Conservation (phyloP, 2,888 invertebrate species). For the Agapostemon virescens region DNA sequence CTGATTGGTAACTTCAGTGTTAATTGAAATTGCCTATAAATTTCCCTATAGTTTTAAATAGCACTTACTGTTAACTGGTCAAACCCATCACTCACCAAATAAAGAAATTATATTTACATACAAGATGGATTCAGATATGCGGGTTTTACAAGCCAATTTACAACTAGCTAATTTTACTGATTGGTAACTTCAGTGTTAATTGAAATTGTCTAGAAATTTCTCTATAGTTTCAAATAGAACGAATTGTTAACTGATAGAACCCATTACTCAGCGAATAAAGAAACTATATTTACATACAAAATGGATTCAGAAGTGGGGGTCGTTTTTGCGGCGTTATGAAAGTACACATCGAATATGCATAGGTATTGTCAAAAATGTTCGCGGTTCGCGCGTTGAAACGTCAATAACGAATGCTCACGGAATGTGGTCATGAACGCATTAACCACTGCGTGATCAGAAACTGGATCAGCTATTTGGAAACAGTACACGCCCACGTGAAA, state of each 20-base stretch:
- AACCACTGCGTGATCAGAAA: slow-evolving; percentile 68
- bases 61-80: neutral
- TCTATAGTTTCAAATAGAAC: neutral
- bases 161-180: too few relatives aligned
- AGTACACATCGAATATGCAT: neutral
- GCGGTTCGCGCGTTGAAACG: slow-evolving; percentile 42
- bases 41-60: neutral
- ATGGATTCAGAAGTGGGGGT: neutral
- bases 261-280: neutral
- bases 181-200: too few relatives aligned
- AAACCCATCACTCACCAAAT: neutral
- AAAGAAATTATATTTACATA: neutral
- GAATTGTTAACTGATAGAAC: neutral
- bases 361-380: slow-evolving; percentile 46
- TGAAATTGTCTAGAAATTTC: too few relatives aligned
- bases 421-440: slow-evolving; percentile 69
- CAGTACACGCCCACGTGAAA: slow-evolving; percentile 56
- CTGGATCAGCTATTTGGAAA: slow-evolving; percentile 66
- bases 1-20: too few relatives aligned
- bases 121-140: neutral
- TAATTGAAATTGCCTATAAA: too few relatives aligned
- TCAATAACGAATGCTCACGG: slow-evolving; percentile 66
- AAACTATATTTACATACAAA: neutral
- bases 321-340: neutral
- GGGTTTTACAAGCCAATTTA: too few relatives aligned